Percentiles rank a stretch among this genome's conserved stretches.
These are phyloP conservation scores for Sylvicola cinctus DNA, from an alignment of 2,888 invertebrate species.

Conservation along the genomic window DNA sequence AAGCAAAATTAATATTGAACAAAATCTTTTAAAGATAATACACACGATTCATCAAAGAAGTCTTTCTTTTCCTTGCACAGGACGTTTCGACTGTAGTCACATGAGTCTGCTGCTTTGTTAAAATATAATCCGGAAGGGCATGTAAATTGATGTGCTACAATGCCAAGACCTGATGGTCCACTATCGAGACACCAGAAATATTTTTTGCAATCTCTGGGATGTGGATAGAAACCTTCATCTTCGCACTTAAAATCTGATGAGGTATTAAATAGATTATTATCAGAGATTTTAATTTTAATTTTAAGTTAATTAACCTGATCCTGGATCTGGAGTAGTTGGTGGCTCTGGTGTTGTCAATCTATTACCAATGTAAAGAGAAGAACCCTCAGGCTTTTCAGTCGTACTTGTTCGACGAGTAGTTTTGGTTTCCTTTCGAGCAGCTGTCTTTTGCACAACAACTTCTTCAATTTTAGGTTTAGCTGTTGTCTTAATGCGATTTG, in stretches of 20 bases:
- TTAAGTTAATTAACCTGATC: conserved; percentile 36
- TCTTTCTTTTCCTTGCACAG: conserved; percentile 36
- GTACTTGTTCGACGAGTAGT: conserved; percentile 19
- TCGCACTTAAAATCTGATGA: conserved; percentile 66
- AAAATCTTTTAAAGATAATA: too few relatives aligned
- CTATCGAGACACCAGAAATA: conserved; percentile 89
- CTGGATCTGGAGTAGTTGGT: conserved; percentile 78
- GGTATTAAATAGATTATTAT: conserved; percentile 3
- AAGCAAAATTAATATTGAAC: too few relatives aligned
- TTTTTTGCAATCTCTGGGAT: conserved; percentile 83
- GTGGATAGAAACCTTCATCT: conserved; percentile 82
- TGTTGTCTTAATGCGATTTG: conserved; percentile 13
- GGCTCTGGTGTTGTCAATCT: conserved; percentile 34
- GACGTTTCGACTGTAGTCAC: conserved; percentile 80
- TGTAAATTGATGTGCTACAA: conserved; percentile 81
- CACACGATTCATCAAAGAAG: too few relatives aligned
- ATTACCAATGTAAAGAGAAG: conserved; percentile 16
- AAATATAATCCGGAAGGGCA: conserved; percentile 83
- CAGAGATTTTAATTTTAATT: conserved; percentile 1
- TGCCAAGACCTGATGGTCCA: conserved; percentile 70
- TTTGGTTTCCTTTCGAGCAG: conserved; percentile 11
- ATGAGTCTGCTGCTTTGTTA: conserved; percentile 79
- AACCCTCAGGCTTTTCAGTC: conserved; percentile 13
- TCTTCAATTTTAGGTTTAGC: conserved; percentile 7
- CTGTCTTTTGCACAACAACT: conserved; percentile 9